Conservation (phyloP, 2,888 invertebrate species). For the Platerodrilus igneus region DNA sequence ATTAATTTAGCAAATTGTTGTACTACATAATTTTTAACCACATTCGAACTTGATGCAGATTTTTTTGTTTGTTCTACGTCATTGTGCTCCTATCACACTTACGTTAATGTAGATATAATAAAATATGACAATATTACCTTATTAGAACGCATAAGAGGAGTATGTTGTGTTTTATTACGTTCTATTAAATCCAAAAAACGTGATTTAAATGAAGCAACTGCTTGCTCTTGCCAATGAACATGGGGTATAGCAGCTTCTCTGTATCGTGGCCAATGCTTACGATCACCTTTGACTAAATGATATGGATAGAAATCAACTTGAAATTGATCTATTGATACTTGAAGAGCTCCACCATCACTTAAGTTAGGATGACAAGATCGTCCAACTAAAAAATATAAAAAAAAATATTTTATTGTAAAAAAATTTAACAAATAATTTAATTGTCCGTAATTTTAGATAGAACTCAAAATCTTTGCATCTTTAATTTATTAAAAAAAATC, state of each 20-base stretch:
- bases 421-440: conserved; percentile 7
- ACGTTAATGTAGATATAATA: background rate
- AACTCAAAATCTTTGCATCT: too few species aligned
- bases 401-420: too few species aligned
- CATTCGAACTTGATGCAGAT: conserved; percentile 38
- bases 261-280: conserved; percentile 86
- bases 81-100: background rate
- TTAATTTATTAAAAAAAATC: too few species aligned
- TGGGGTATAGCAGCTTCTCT: conserved; percentile 75
- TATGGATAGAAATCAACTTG: conserved; percentile 95
- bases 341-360: conserved; percentile 87
- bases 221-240: conserved; percentile 82
- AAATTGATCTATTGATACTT: conserved; percentile 81
- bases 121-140: conserved; percentile 22
- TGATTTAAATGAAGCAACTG: conserved; percentile 73
- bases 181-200: conserved; percentile 72
- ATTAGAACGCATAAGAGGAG: conserved; percentile 47
- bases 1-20: conserved; percentile 80
- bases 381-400: conserved; percentile 57
- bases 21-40: conserved; percentile 63
- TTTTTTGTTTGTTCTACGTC: conserved; percentile 26
- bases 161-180: conserved; percentile 53
- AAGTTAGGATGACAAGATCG: conserved; percentile 79
- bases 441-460: too few species aligned
- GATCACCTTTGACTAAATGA: conserved; percentile 83